Evolutionary conservation across 2,888 invertebrate genomes (phyloP), one percentile per base, ranked within the genome.

Genomic region (Plebejus anna): DNA sequence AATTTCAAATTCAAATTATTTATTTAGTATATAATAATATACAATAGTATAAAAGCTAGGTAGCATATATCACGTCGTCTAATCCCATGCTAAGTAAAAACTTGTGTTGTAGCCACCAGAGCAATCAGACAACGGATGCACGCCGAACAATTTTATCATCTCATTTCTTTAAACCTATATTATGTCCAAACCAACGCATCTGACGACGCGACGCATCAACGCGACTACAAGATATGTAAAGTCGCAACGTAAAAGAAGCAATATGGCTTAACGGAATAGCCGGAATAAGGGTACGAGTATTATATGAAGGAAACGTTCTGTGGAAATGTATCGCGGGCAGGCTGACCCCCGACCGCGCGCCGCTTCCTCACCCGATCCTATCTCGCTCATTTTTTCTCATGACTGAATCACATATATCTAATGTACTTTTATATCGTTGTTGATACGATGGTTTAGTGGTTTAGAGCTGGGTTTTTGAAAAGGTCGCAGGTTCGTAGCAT

Each of bases 341-440:
- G 81, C 82, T 85, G 90, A 92, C 90, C 94, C 84, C 82, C 86
- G 91, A 91, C 90, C 90, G 85, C 81, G 80, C 81, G 83, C 83
- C 88, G 88, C 90, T 94, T 91, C 86, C 89, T 94, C 93, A 94
- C 84, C 81, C 85, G 89, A 89, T 89, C 89, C 89, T 89, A 90
- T 90, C 89, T 88, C 80, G 81, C 82, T 84, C 84, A 85, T 86
- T 84, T 87, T 84, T 85, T 81, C 83, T 78, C 79, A 77, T 79
- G n/a, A n/a, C n/a, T n/a, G 79, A 79, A 79, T 77, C 78, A 78
- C 79, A 77, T 57, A 28, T 72, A 51, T 76, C 61, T 61, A 77
- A 75, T 77, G 36, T 76, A 76, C 51, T 66, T 76, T 78, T 76
- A 28, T 66, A 70, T 66, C 4, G 11, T 22, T 32, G 16, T 51